Percentiles rank a stretch among this genome's conserved stretches.
These are phyloP conservation scores for Drosophila hamatofila DNA, from an alignment of 2,888 invertebrate species.

Conservation along the genomic window DNA sequence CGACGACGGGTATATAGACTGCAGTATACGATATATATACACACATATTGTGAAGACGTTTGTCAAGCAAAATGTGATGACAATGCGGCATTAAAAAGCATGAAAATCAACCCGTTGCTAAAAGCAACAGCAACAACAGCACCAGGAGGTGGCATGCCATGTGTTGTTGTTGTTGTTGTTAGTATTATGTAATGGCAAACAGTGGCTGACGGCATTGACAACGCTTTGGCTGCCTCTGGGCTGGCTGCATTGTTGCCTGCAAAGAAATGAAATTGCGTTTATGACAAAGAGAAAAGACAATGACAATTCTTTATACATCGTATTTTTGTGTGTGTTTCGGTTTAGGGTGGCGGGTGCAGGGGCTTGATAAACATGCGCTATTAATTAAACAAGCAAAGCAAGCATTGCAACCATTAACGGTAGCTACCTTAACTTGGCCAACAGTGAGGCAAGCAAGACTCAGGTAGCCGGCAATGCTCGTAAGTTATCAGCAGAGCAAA, in stretches of 20 bases:
- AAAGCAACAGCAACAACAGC: slow-evolving; percentile 25
- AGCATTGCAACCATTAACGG: slow-evolving; percentile 35
- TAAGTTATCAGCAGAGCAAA: slow-evolving; percentile 20
- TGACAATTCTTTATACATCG: slow-evolving; percentile 62
- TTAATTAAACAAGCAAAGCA: slow-evolving; percentile 58
- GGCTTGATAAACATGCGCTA: slow-evolving; percentile 42
- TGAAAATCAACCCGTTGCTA: slow-evolving; percentile 58
- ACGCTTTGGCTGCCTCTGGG: slow-evolving; percentile 14
- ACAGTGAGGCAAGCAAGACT: slow-evolving; percentile 62
- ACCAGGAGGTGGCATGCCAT: slow-evolving; percentile 23
- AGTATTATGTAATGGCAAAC: slow-evolving; percentile 69
- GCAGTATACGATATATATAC: neutral
- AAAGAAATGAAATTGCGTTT: slow-evolving; percentile 68
- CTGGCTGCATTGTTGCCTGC: slow-evolving; percentile 42
- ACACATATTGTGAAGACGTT: slow-evolving; percentile 25
- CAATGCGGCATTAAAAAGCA: slow-evolving; percentile 73
- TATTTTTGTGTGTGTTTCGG: neutral
- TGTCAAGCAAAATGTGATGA: slow-evolving; percentile 71
- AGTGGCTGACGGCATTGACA: slow-evolving; percentile 66
- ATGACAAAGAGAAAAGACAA: slow-evolving; percentile 51
- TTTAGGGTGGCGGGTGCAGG: neutral
- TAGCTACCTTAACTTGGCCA: slow-evolving; percentile 68
- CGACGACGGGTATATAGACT: slow-evolving; percentile 4
- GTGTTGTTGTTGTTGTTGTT: slow-evolving; percentile 26
- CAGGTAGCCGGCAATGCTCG: neutral